Conservation (phyloP, 2,797 vertebrate species). For the Calcarius lapponicus region DNA sequence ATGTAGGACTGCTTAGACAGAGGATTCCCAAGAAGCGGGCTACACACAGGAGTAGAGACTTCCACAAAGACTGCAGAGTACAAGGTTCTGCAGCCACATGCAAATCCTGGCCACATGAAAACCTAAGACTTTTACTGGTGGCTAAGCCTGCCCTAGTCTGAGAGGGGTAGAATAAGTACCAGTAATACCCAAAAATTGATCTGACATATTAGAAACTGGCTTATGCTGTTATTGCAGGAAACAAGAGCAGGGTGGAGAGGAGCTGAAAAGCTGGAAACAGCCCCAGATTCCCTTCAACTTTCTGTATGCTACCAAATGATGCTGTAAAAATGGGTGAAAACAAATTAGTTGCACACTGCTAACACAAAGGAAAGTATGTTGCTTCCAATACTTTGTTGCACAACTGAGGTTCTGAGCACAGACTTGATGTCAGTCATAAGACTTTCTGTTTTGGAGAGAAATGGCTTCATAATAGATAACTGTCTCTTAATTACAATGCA, state of each 20-base stretch:
- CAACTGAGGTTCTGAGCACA: not conserved
- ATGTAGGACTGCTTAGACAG: not conserved
- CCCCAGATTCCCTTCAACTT: not conserved
- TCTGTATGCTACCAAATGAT: not conserved
- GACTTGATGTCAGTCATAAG: not conserved
- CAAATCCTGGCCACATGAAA: not conserved
- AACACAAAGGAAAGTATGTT: not conserved
- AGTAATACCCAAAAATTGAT: not conserved
- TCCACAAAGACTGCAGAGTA: not conserved
- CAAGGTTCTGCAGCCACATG: not conserved
- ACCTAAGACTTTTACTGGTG: not conserved
- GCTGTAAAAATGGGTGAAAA: not conserved
- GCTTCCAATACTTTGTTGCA: not conserved
- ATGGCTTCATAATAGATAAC: not conserved
- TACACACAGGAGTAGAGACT: not conserved
- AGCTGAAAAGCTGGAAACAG: not conserved
- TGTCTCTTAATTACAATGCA: not conserved
- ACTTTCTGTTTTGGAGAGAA: not conserved
- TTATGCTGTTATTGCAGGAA: not conserved
- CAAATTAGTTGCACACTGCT: not conserved
- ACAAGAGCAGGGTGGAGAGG: not conserved
- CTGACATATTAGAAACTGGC: not conserved
- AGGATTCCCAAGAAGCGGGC: not conserved
- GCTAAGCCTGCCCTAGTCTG: not conserved
- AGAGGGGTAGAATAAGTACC: not conserved